Evolutionary conservation across 2,888 invertebrate genomes (phyloP).

Genomic region (Colletes collaris): DNA sequence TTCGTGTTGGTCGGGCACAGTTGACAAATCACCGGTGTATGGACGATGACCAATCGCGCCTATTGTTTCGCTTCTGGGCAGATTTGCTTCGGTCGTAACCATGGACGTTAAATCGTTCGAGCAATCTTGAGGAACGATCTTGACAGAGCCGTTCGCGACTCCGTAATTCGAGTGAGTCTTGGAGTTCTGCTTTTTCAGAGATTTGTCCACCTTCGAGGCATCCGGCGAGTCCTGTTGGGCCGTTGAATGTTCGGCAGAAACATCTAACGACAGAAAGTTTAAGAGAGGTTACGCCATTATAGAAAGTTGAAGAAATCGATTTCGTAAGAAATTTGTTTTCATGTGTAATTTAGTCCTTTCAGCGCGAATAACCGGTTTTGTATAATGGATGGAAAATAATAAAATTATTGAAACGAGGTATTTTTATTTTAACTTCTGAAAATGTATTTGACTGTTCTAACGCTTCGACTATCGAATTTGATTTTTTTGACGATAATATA

Average conservation of each 20-base stretch:
- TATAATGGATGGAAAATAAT: too few species aligned
- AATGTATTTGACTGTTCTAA: too few species aligned
- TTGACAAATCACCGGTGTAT: conserved; percentile 51
- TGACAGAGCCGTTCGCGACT: conserved; percentile 58
- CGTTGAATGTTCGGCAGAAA: conserved; percentile 53
- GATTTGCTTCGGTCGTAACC: conserved; percentile 56
- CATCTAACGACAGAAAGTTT: conserved; percentile 33
- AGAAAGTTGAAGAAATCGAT: neutral
- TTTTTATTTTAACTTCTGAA: too few species aligned
- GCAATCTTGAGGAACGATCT: conserved; percentile 46
- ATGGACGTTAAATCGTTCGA: conserved; percentile 34
- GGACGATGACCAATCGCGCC: conserved; percentile 76
- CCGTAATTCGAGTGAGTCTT: conserved; percentile 46
- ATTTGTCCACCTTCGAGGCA: conserved; percentile 22
- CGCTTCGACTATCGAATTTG: too few species aligned
- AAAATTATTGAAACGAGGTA: too few species aligned
- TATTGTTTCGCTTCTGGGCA: conserved; percentile 79
- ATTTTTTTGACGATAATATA: too few species aligned
- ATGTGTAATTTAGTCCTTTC: too few species aligned
- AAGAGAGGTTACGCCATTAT: neutral
- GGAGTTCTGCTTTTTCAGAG: conserved; percentile 23
- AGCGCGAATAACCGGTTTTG: too few species aligned
- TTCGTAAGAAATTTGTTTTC: neutral
- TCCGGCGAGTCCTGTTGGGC: conserved; percentile 47
- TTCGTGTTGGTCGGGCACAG: conserved; percentile 5